Evolutionary conservation across 1,140 invertebrate genomes (phyloP).

Genomic region (Drosophila nikananu): DNA sequence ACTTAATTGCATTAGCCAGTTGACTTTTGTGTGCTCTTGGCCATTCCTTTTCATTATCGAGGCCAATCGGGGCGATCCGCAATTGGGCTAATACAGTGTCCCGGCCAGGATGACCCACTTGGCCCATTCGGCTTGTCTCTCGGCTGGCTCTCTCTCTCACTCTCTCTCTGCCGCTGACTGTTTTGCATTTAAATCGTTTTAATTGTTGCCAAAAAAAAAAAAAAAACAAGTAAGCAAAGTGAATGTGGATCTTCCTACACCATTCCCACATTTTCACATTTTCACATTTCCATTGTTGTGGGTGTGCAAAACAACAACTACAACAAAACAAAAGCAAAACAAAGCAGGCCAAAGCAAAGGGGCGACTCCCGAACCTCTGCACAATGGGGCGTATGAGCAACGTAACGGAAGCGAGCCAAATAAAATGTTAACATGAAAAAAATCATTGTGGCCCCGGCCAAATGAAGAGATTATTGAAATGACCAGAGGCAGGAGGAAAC

Average conservation of each 20-base stretch:
- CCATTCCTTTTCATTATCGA: constrained; percentile 11
- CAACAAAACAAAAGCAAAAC: neutral
- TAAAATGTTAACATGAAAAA: constrained; percentile 79
- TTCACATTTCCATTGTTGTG: constrained; percentile 20
- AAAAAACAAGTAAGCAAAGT: constrained; percentile 22
- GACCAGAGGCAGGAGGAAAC: constrained; percentile 36
- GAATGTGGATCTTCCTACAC: neutral
- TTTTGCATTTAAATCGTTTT: constrained; percentile 82
- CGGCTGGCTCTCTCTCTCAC: constrained; percentile 7
- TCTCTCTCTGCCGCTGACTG: constrained; percentile 44
- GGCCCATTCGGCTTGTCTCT: constrained; percentile 8
- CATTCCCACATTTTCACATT: constrained; percentile 6
- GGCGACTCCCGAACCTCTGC: constrained; percentile 41
- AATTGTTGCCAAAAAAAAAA: constrained; percentile 46
- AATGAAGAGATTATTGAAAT: constrained; percentile 84
- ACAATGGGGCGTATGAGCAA: constrained; percentile 77
- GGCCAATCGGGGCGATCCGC: constrained; percentile 31
- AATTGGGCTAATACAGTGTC: constrained; percentile 42
- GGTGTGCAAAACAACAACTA: constrained; percentile 12
- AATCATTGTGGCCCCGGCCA: constrained; percentile 55
- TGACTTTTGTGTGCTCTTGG: constrained; percentile 32
- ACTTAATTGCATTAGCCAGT: constrained; percentile 24
- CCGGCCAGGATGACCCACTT: constrained; percentile 43
- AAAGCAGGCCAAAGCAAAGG: constrained; percentile 48
- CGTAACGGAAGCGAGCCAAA: constrained; percentile 47